Evolutionary conservation across 2,113 vertebrate genomes (phyloP), one percentile per base, ranked within the genome.

Genomic region (Engystomops pustulosus): DNA sequence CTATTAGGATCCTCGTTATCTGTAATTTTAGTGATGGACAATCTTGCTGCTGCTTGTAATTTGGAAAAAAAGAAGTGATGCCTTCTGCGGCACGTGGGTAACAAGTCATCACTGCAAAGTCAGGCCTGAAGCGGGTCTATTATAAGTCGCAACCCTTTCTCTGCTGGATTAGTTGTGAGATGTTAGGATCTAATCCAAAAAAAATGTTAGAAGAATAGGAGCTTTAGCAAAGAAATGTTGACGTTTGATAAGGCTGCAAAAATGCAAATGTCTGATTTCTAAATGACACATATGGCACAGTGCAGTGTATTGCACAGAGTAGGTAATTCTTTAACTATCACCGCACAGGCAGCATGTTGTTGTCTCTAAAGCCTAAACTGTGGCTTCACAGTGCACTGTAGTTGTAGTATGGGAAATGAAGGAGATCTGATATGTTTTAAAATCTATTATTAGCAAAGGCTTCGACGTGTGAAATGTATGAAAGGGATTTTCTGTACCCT

Each of bases 1-100:
- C 70, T 58, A 68, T 84, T 84, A 67, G 81, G 20, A 77, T 68
- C 58, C 81, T 84, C 44, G 41, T 77, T 84, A 84, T 49, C 71
- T 84, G 41, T 77, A 76, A 84, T 84, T 84, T 84, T 49, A 75
- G 25, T 83, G 81, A 81, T 30, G 32, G 49, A 23, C 41, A 38
- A 62, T 75, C 70, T 83, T 30, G 75, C 81, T 75, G 70, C 53
- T 83, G 53, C 55, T 75, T 36, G 38, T 36, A 83, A 83, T 83
- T 83, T 49, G 6, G 32, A 55, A 62, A 49, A 75, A 36, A 41
- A 44, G 25, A n/a, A 36, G 36, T 44, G 38, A 75, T 62, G 53
- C 27, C 55, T 75, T 83, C 80, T 49, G 70, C 11, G 41, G 55
- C 70, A 75, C 23, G 36, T 62, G 51, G 25, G 45, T 72, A 65